Percentiles rank a stretch among this genome's conserved stretches.
Conservation (phyloP, 2,888 invertebrate genomes). For the Busseola fusca region DNA sequence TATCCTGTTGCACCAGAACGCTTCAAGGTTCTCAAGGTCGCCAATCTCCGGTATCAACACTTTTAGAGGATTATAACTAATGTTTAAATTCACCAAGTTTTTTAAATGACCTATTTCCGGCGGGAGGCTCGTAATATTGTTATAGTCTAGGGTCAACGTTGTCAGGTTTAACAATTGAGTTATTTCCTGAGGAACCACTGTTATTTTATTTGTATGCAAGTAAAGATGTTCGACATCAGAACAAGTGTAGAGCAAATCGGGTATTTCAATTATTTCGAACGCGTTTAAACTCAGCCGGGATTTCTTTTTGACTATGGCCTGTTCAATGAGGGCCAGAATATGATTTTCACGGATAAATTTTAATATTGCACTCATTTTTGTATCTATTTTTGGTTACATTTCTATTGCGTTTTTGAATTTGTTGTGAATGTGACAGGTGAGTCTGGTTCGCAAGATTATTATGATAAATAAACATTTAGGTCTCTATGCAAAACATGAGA, state of each 20-base stretch:
- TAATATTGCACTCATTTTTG: slow-evolving; percentile 90
- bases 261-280: slow-evolving; percentile 90
- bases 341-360: slow-evolving; percentile 92
- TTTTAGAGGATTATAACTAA: slow-evolving; percentile 91
- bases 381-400: slow-evolving; percentile 68
- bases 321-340: slow-evolving; percentile 91
- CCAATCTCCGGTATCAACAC: slow-evolving; percentile 90
- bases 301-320: slow-evolving; percentile 89
- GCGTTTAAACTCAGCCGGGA: slow-evolving; percentile 90
- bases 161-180: slow-evolving; percentile 88
- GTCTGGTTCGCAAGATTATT: slow-evolving; percentile 21
- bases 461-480: slow-evolving; percentile 35
- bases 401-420: slow-evolving; percentile 83
- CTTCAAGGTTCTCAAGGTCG: slow-evolving; percentile 89
- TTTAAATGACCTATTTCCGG: slow-evolving; percentile 89
- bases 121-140: slow-evolving; percentile 90
- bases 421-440: slow-evolving; percentile 67
- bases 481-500: slow-evolving; percentile 23
- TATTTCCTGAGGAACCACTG: slow-evolving; percentile 84
- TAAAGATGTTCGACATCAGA: slow-evolving; percentile 89
- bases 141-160: slow-evolving; percentile 91
- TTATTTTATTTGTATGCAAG: slow-evolving; percentile 90
- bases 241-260: slow-evolving; percentile 88
- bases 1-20: slow-evolving; percentile 91
- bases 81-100: slow-evolving; percentile 90